phyloP scores from a whole-genome alignment of 1,140 invertebrate species.

The Xylocopa sonorina region DNA sequence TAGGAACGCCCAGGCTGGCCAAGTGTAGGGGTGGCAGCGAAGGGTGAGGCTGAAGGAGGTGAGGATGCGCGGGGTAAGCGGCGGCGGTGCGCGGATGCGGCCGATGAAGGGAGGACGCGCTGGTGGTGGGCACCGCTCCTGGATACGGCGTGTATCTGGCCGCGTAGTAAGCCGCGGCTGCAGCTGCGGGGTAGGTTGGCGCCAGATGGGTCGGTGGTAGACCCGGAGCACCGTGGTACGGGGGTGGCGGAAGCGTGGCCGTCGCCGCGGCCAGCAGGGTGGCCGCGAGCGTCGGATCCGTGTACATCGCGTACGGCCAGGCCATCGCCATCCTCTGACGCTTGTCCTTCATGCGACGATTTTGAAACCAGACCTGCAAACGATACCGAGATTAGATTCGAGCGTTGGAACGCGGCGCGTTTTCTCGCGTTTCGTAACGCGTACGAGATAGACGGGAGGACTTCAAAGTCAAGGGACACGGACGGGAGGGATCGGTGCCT shows the following conservation, averaged over 20 bases:
- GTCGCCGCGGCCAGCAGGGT: constrained; percentile 95
- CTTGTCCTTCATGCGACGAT: constrained; percentile 99
- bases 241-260: constrained; percentile 81
- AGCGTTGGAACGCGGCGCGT: not conserved
- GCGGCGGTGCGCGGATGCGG: constrained; percentile 60
- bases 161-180: constrained; percentile 73
- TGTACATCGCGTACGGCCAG: constrained; percentile 97
- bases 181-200: constrained; percentile 66
- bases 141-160: constrained; percentile 72
- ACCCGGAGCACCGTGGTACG: constrained; percentile 77
- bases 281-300: constrained; percentile 94
- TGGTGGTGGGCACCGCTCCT: constrained; percentile 19
- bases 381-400: too few species aligned
- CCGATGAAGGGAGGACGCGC: constrained; percentile 57
- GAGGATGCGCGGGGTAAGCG: constrained; percentile 52
- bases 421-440: too few species aligned
- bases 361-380: constrained; percentile 98
- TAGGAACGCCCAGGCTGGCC: constrained; percentile 66
- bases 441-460: too few species aligned
- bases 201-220: constrained; percentile 74
- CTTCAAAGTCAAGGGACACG: not conserved
- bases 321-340: constrained; percentile 95
- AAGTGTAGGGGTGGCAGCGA: constrained; percentile 66
- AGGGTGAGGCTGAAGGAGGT: constrained; percentile 70
- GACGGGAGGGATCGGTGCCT: constrained; percentile 18